Percentiles rank a stretch among this genome's conserved stretches.
Conservation (phyloP, 2,888 invertebrate genomes). For the Cataglyphis albicans region DNA sequence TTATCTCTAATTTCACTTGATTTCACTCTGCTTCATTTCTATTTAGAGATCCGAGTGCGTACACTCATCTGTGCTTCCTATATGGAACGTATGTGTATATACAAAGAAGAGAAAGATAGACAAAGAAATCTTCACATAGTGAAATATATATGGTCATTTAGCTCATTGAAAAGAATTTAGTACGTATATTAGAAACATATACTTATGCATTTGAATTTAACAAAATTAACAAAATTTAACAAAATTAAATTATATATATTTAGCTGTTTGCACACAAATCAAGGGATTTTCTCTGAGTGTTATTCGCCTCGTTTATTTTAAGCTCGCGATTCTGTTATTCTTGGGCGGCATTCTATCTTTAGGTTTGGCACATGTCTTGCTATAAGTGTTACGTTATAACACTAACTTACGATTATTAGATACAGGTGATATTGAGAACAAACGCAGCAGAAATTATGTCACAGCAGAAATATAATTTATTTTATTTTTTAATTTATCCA, state of each 20-base stretch:
- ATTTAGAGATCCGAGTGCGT: constrained; percentile 13
- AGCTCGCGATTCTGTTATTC: constrained; percentile 71
- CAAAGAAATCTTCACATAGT: constrained; percentile 3
- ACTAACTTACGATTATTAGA: constrained; percentile 40
- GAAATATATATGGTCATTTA: constrained; percentile 1
- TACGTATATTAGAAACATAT: neutral
- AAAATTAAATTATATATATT: neutral
- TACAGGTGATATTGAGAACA: constrained; percentile 52
- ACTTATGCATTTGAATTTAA: constrained; percentile 8
- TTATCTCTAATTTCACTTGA: neutral
- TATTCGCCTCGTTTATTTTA: constrained; percentile 66
- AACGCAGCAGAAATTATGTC: constrained; percentile 58
- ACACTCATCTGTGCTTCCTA: neutral
- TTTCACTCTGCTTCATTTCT: constrained; percentile 26
- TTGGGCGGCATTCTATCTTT: constrained; percentile 70
- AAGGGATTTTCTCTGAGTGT: constrained; percentile 61
- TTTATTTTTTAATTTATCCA: constrained; percentile 26
- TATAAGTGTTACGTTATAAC: constrained; percentile 67
- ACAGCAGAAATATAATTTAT: constrained; percentile 44
- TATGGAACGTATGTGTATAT: neutral
- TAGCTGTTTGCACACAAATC: constrained; percentile 1
- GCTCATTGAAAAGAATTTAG: neutral
- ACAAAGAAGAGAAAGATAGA: constrained; percentile 28
- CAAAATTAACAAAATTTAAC: neutral
- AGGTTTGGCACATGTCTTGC: constrained; percentile 62